These are phyloP conservation scores for Ruditapes philippinarum DNA, from an alignment of 1,140 invertebrate species.

Conservation along the genomic window DNA sequence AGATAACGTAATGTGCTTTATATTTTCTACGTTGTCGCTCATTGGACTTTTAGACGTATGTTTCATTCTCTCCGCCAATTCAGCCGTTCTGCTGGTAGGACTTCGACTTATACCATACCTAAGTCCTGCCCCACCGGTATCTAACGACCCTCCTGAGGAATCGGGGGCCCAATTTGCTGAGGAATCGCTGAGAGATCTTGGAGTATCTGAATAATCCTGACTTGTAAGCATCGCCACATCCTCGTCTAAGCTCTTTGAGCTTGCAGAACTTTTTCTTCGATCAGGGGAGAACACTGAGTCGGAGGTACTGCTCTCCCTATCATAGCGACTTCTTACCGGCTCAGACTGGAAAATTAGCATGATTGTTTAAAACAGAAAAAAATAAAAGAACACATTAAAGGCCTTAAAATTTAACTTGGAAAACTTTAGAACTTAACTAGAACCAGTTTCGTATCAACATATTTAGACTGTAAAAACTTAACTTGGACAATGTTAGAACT, in stretches of 20 bases:
- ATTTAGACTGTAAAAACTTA: too few species aligned
- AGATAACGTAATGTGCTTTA: slow-evolving; percentile 55
- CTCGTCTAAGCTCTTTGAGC: slow-evolving; percentile 57
- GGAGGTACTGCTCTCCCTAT: slow-evolving; percentile 57
- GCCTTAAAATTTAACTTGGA: too few species aligned
- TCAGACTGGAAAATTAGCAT: slow-evolving; percentile 51
- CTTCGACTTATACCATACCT: slow-evolving; percentile 13
- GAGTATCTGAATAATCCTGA: slow-evolving; percentile 58
- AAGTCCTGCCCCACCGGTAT: background rate
- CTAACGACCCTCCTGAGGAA: background rate
- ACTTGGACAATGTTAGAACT: too few species aligned
- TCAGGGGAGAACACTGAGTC: slow-evolving; percentile 65
- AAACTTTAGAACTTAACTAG: too few species aligned
- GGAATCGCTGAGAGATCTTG: slow-evolving; percentile 45
- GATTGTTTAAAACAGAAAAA: too few species aligned
- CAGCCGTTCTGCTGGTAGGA: slow-evolving; percentile 10
- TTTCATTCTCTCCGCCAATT: slow-evolving; percentile 30
- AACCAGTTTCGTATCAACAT: too few species aligned
- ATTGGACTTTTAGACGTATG: slow-evolving; percentile 53
- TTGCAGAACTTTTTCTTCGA: slow-evolving; percentile 56
- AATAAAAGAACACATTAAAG: too few species aligned
- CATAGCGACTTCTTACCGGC: slow-evolving; percentile 25
- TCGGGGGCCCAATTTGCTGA: slow-evolving; percentile 50
- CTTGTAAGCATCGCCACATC: slow-evolving; percentile 53
- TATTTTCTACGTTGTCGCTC: slow-evolving; percentile 48